Base-by-base conservation (phyloP, 2,888 invertebrate species). In the Syrista parreyssii region DNA sequence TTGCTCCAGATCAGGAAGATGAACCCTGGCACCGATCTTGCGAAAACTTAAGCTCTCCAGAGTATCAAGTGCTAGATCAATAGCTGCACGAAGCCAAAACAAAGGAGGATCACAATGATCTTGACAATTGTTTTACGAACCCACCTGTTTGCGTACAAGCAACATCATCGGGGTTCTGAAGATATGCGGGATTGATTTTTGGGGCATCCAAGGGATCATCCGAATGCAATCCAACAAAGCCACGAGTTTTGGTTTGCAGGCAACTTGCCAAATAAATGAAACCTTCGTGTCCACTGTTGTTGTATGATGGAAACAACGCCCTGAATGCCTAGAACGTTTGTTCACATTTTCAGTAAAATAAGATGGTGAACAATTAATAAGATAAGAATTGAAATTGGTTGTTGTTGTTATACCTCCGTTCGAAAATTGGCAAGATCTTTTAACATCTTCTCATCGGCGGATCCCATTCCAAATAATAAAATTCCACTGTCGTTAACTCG, bases 141-240 rank as follows among this genome's bases (percentile, higher is more conserved):
- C 82, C 86, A 94, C 94, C 95, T 89, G 92, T 91, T 30, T 94
- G 92, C 80, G 94, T 94, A 86, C 96, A 96, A 1, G 87, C 86
- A 9, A 96, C 89, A 87, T 97, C 97, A 73, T 92, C 90, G 1
- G 91, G 88, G 4, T 93, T 91, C 68, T 94, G 91, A 80, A 97
- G 91, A 88, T 97, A 97, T 81, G 95, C 95, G 0, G 96, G 96
- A 88, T 97, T 94, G 68, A 97, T 95, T 0, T 93, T 88, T 0
- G 96, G 96, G 32, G 94, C 93, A 12, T 93, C 92, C 0, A 92
- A 89, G 11, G 95, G 94, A 85, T 94, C 93, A 36, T 90, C 88
- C 68, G 94, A 93, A 23, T 89, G 90, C 1, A 97, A 88, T 1
- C 92, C 93, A 4, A 98, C 91, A 3, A 90, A 91, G 0, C 97